phyloP scores from a whole-genome alignment of 2,888 invertebrate species.

The Ectemnius lituratus region DNA sequence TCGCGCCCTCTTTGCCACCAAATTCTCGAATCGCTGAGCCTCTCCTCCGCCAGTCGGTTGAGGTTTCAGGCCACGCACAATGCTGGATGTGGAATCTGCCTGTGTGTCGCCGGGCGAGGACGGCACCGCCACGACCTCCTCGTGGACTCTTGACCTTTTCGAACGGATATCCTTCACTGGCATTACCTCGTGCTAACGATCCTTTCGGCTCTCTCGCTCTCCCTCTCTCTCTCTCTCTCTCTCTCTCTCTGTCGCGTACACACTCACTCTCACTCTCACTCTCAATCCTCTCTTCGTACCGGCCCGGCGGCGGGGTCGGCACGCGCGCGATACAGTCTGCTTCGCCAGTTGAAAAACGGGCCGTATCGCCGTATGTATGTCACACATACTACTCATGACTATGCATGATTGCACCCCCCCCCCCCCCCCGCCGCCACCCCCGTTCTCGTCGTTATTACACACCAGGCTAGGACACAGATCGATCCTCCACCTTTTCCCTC shows the following conservation, averaged over 20 bases:
- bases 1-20: no score
- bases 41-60: background rate
- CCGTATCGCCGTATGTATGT: constrained; percentile 69
- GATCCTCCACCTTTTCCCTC: background rate
- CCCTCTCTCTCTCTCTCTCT: no score
- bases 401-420: constrained; percentile 64
- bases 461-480: constrained; percentile 62
- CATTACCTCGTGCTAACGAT: constrained; percentile 72
- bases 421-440: no score
- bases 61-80: background rate
- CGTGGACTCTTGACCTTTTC: constrained; percentile 74
- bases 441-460: constrained; percentile 60
- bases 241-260: no score
- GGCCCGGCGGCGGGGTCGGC: constrained; percentile 20
- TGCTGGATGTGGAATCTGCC: no score
- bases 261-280: no score
- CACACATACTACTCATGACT: constrained; percentile 70
- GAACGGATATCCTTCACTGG: constrained; percentile 70
- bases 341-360: constrained; percentile 50
- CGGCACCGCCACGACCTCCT: constrained; percentile 9
- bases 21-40: no score
- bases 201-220: constrained; percentile 53
- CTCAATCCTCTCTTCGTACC: no score
- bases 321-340: constrained; percentile 26
- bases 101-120: constrained; percentile 12